A percentile compares a stretch with the other conserved stretches of the same genome.
Evolutionary conservation across 2,113 vertebrate species (phyloP).

Genomic region (Chaenocephalus aceratus): DNA sequence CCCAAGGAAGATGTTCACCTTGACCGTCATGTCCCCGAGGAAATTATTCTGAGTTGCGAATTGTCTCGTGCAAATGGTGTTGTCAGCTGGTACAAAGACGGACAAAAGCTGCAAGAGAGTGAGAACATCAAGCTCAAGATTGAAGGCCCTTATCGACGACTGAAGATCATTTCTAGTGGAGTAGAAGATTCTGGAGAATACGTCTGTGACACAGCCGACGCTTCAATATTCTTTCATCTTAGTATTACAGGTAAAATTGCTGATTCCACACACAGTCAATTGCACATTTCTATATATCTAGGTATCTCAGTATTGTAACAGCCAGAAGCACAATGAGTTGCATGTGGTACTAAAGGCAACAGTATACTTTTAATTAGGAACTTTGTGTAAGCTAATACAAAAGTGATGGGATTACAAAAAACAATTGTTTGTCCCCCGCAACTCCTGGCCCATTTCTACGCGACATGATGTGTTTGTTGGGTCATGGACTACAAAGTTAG

Average conservation of each 20-base stretch:
- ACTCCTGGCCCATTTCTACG: background rate
- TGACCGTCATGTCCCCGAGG: slow-evolving; percentile 84
- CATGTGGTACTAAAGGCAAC: background rate
- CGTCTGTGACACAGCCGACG: slow-evolving; percentile 89
- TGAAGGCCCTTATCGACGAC: slow-evolving; percentile 83
- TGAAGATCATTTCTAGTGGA: slow-evolving; percentile 86
- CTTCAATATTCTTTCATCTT: slow-evolving; percentile 91
- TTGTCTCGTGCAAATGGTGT: slow-evolving; percentile 83
- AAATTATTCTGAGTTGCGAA: slow-evolving; percentile 91
- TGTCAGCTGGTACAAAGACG: slow-evolving; percentile 91
- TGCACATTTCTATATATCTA: background rate
- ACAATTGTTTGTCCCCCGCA: background rate
- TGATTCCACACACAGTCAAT: background rate
- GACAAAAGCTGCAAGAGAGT: slow-evolving; percentile 87
- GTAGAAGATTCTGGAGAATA: slow-evolving; percentile 90
- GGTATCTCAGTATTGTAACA: background rate
- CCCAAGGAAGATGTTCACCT: slow-evolving; percentile 89
- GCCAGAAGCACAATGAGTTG: background rate
- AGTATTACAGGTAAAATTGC: slow-evolving; percentile 88
- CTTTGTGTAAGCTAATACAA: background rate
- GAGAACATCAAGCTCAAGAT: slow-evolving; percentile 85
- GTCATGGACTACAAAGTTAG: background rate
- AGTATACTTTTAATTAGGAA: background rate
- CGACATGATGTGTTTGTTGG: background rate
- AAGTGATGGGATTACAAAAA: too few relatives aligned